Evolutionary conservation across 2,113 vertebrate genomes (phyloP).

Genomic region (Microcebus griseorufus): DNA sequence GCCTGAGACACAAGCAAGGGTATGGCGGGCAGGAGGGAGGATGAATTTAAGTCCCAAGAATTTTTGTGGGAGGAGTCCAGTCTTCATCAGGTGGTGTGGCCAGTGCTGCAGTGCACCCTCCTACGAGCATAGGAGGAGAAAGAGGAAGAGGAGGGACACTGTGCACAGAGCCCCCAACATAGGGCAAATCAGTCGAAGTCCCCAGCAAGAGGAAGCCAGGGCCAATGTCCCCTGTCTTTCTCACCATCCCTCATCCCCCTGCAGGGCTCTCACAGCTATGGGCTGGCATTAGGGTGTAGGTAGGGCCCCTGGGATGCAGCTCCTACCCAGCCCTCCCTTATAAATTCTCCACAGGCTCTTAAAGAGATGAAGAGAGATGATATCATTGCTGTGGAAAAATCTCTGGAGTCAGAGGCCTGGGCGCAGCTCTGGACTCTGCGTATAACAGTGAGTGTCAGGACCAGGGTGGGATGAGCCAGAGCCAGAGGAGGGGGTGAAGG

Average conservation of each 20-base stretch:
- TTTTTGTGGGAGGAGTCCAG: not conserved
- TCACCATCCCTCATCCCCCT: fast-evolving
- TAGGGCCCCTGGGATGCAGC: not conserved
- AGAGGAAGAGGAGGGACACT: too few relatives aligned
- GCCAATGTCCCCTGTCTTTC: not conserved
- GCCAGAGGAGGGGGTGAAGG: not conserved
- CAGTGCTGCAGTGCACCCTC: not conserved
- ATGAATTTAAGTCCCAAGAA: not conserved
- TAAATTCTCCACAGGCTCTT: slow-evolving; percentile 75
- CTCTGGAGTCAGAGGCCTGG: slow-evolving; percentile 92
- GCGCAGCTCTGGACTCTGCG: slow-evolving; percentile 85
- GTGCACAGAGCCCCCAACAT: not conserved
- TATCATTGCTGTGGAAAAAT: slow-evolving; percentile 92
- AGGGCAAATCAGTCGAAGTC: not conserved
- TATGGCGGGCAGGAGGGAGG: fast-evolving
- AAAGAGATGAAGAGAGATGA: slow-evolving; percentile 82
- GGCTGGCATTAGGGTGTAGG: not conserved
- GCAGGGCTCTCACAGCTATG: not conserved
- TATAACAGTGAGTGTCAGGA: slow-evolving; percentile 90
- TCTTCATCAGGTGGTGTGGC: not conserved
- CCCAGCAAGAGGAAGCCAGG: not conserved
- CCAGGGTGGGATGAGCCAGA: not conserved
- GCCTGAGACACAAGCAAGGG: not conserved
- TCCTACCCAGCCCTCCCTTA: not conserved
- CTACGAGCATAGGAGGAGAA: not conserved